Evolutionary conservation across 2,888 invertebrate genomes (phyloP).

Genomic region (Yponomeuta evonymella): DNA sequence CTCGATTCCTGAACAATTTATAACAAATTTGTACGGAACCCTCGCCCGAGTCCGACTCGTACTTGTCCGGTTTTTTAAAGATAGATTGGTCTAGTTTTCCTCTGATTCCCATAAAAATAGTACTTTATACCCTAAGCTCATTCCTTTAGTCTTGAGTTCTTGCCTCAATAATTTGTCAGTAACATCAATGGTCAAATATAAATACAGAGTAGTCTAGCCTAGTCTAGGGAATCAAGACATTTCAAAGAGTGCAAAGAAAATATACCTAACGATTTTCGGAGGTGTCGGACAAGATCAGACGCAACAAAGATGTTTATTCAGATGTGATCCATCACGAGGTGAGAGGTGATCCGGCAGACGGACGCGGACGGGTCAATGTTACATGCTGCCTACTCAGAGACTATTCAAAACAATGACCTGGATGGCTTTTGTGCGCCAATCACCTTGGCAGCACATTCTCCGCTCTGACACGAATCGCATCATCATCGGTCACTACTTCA

Average conservation of each 20-base stretch:
- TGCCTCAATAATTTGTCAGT: too few relatives aligned
- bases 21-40: too few relatives aligned
- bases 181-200: too few relatives aligned
- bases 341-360: constrained; percentile 4
- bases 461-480: constrained; percentile 13
- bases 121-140: too few relatives aligned
- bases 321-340: background rate
- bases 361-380: constrained; percentile 19
- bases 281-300: background rate
- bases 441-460: constrained; percentile 16
- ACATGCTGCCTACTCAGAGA: constrained; percentile 9
- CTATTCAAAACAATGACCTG: constrained; percentile 9
- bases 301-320: background rate
- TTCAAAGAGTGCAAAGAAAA: background rate
- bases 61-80: background rate
- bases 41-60: too few relatives aligned
- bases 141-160: too few relatives aligned
- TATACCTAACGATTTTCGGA: background rate
- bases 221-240: background rate
- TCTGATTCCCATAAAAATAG: background rate
- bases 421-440: constrained; percentile 17
- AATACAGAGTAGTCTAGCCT: too few relatives aligned
- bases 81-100: background rate
- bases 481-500: constrained; percentile 22
- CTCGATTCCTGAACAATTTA: too few relatives aligned